Evolutionary conservation across 2,888 invertebrate genomes (phyloP).

Genomic region (Drosophila anceps): DNA sequence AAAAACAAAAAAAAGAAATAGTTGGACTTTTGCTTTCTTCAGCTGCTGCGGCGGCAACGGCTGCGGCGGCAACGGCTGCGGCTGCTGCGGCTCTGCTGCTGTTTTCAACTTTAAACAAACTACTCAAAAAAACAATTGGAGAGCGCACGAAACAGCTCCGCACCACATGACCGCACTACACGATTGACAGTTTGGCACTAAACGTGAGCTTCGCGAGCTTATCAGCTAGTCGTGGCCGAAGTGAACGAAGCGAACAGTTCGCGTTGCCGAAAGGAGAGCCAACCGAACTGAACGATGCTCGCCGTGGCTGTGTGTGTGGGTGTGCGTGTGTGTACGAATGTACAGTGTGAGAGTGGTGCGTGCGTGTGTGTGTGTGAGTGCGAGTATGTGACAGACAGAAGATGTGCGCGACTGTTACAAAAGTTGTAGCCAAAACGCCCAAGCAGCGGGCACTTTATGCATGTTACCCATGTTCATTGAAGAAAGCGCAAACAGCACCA

Average conservation of each 20-base stretch:
- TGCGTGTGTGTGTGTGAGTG: constrained; percentile 16
- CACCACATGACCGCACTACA: constrained; percentile 82
- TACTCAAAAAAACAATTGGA: constrained; percentile 64
- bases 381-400: constrained; percentile 27
- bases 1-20: constrained; percentile 37
- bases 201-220: constrained; percentile 56
- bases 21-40: constrained; percentile 45
- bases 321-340: constrained; percentile 16
- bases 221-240: constrained; percentile 38
- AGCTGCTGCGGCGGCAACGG: constrained; percentile 27
- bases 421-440: constrained; percentile 52
- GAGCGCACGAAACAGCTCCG: constrained; percentile 72
- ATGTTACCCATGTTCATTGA: constrained; percentile 57
- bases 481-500: constrained; percentile 41
- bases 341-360: constrained; percentile 13
- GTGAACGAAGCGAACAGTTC: constrained; percentile 19
- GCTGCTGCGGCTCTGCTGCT: constrained; percentile 31
- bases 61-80: constrained; percentile 24
- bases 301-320: constrained; percentile 12
- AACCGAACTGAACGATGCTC: constrained; percentile 33
- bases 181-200: constrained; percentile 84
- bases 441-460: constrained; percentile 52
- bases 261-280: constrained; percentile 31
- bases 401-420: constrained; percentile 57
- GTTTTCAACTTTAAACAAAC: constrained; percentile 60